phyloP scores from a whole-genome alignment of 1,140 invertebrate species.

The Ceratina japonica region DNA sequence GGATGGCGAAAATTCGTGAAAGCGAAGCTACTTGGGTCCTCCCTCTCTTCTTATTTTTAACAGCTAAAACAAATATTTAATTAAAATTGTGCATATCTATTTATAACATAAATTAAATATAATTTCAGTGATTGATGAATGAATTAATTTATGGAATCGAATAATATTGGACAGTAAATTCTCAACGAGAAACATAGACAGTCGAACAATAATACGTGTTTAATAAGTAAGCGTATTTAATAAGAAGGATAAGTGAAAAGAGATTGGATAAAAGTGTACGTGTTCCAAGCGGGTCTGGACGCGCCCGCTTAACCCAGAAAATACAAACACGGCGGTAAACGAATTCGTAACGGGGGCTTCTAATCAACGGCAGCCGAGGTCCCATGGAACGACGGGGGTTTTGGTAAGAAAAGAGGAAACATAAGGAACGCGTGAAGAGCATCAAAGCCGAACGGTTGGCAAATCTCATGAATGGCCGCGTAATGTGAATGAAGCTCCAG shows the following conservation, averaged over 20 bases:
- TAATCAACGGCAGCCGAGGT: no score
- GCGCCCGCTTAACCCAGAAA: neutral
- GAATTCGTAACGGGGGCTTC: no score
- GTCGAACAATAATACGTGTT: neutral
- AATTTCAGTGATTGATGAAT: no score
- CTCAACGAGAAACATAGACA: neutral
- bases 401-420: conserved; percentile 35
- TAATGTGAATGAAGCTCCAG: conserved; percentile 80
- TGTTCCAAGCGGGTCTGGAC: neutral
- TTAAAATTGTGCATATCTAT: no score
- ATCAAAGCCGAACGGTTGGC: conserved; percentile 75
- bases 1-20: neutral
- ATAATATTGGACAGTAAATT: neutral
- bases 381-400: no score
- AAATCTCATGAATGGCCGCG: conserved; percentile 79
- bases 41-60: no score
- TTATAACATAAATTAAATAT: no score
- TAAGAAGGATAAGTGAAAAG: neutral
- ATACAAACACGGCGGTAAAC: neutral
- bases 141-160: no score
- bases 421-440: conserved; percentile 47
- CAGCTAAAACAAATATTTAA: no score
- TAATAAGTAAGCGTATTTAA: neutral
- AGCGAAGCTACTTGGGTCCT: no score
- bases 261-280: neutral